Conservation (phyloP, 2,888 invertebrate species). For the Digitonthophagus gazella region DNA sequence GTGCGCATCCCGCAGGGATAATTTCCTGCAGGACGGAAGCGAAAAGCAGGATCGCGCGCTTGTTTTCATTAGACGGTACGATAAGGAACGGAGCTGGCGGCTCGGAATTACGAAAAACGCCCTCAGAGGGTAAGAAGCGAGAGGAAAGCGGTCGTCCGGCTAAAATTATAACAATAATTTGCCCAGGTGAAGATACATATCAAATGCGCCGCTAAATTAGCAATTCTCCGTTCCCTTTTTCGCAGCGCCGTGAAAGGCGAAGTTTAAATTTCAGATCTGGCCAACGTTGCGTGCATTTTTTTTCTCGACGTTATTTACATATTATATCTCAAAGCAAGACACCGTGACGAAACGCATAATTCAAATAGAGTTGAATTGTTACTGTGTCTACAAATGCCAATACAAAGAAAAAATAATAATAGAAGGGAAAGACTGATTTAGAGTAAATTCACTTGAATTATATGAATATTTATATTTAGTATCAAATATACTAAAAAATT, state of each 20-base stretch:
- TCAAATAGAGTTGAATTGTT: not conserved
- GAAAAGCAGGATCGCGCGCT: not conserved
- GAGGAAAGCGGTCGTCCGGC: not conserved
- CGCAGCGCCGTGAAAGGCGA: not conserved
- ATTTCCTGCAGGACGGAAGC: not conserved
- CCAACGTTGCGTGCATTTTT: not conserved
- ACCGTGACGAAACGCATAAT: not conserved
- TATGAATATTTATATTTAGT: too few species aligned
- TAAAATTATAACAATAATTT: not conserved
- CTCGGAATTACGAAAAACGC: not conserved
- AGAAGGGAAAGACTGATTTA: too few species aligned
- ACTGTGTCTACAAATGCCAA: not conserved
- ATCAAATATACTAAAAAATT: too few species aligned
- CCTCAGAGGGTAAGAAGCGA: not conserved
- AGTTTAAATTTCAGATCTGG: not conserved
- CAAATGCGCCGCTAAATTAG: conserved; percentile 15
- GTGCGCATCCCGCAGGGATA: not conserved
- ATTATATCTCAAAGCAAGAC: not conserved
- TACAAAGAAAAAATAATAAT: not conserved
- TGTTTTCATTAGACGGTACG: not conserved
- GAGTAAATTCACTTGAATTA: too few species aligned
- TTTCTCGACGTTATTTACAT: not conserved
- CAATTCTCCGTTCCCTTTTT: conserved; percentile 8
- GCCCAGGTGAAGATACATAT: conserved; percentile 13
- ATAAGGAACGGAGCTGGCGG: not conserved